phyloP scores from a whole-genome alignment of 2,113 vertebrate species.

The rat (Rattus norvegicus) region GRCr8 NC_086026.1:129187001-129187500 shows the following conservation, averaged over 20 bases:
- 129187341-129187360: background rate
- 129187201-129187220: background rate
- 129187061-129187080: background rate
- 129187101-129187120: background rate
- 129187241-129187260: rapidly evolving
- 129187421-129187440: rapidly evolving
- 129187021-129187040: background rate
- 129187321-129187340: background rate
- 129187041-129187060: background rate
- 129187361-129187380: background rate
- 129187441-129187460: background rate
- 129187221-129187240: background rate
- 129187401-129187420: background rate
- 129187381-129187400: background rate
- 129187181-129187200: rapidly evolving
- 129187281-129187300: background rate
- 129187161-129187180: background rate
- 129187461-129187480: too few relatives aligned
- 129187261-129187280: background rate
- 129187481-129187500: too few relatives aligned
- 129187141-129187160: background rate
- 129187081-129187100: constrained; percentile 47
- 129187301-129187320: background rate
- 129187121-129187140: background rate
- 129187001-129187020: background rate